phyloP scores from a whole-genome alignment of 35 echinoderm and acorn worm genomes.

The Ophioderma brevispina region DNA sequence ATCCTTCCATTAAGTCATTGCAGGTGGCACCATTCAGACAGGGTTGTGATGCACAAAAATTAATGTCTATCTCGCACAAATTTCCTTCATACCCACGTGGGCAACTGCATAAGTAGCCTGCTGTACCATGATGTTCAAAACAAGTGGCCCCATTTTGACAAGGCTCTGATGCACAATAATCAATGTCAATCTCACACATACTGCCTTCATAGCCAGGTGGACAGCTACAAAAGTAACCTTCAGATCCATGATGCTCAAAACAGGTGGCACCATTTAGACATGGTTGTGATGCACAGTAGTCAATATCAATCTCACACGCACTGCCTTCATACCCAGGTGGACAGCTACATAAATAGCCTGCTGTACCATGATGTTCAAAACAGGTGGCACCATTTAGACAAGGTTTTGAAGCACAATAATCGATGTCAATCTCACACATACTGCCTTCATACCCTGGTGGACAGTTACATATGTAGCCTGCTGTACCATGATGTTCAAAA shows the following conservation, averaged over 20 bases:
- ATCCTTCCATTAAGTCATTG: too few relatives aligned
- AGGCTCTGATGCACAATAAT: conserved; percentile 59
- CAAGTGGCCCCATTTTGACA: conserved; percentile 50
- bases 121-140: neutral
- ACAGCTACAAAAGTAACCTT: conserved; percentile 43
- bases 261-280: conserved; percentile 70
- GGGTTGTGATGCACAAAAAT: conserved; percentile 57
- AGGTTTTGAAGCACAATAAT: too few relatives aligned
- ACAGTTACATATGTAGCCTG: too few relatives aligned
- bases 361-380: too few relatives aligned
- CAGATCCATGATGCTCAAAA: neutral
- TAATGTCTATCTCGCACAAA: conserved; percentile 21
- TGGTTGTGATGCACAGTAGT: too few relatives aligned
- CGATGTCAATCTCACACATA: too few relatives aligned
- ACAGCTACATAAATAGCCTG: too few relatives aligned
- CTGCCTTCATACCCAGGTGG: too few relatives aligned
- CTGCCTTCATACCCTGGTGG: too few relatives aligned
- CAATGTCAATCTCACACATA: conserved; percentile 40
- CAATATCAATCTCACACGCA: too few relatives aligned
- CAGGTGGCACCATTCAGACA: conserved; percentile 83
- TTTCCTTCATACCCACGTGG: neutral
- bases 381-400: too few relatives aligned
- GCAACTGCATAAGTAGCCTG: neutral
- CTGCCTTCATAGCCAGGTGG: conserved; percentile 31
- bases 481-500: too few relatives aligned